Evolutionary conservation across 92 coral and sea anemone species (phyloP).

Genomic region (Micromussa lordhowensis): DNA sequence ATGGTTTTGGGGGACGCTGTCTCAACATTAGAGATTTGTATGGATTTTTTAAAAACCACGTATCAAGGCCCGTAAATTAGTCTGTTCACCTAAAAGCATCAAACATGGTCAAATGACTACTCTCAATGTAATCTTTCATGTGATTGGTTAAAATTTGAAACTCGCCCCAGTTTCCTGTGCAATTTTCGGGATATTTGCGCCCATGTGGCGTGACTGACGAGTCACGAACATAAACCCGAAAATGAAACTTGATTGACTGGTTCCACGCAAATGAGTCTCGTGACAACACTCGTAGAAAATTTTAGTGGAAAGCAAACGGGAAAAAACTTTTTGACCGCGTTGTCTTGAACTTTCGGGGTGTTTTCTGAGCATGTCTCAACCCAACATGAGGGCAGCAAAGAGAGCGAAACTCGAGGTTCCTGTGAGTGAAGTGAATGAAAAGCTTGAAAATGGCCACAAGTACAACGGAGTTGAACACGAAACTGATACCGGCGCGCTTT

Average conservation of each 20-base stretch:
- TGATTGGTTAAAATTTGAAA: too few species aligned
- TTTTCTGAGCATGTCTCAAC: background rate
- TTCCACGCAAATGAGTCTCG: slow-evolving; percentile 31
- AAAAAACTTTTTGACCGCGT: background rate
- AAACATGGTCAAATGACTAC: too few species aligned
- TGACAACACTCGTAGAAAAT: background rate
- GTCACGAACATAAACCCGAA: background rate
- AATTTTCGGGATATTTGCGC: too few species aligned
- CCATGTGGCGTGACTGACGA: too few species aligned
- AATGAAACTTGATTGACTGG: slow-evolving; percentile 22
- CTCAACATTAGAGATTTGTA: too few species aligned
- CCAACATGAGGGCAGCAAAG: slow-evolving; percentile 42
- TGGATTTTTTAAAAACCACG: too few species aligned
- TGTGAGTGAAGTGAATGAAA: background rate
- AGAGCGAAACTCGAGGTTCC: slow-evolving; percentile 26
- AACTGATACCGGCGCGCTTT: background rate
- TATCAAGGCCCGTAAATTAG: too few species aligned
- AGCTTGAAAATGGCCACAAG: slow-evolving; percentile 8
- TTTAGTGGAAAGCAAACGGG: background rate
- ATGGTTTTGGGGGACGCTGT: too few species aligned
- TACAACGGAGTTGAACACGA: slow-evolving; percentile 4
- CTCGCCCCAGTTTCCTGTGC: too few species aligned
- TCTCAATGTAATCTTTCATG: too few species aligned
- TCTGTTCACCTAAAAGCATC: too few species aligned
- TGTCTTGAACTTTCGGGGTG: background rate